Percentiles rank a stretch among this genome's conserved stretches.
Evolutionary conservation across 1,140 invertebrate species (phyloP).

Genomic region (Acyrthosiphon pisum): DNA sequence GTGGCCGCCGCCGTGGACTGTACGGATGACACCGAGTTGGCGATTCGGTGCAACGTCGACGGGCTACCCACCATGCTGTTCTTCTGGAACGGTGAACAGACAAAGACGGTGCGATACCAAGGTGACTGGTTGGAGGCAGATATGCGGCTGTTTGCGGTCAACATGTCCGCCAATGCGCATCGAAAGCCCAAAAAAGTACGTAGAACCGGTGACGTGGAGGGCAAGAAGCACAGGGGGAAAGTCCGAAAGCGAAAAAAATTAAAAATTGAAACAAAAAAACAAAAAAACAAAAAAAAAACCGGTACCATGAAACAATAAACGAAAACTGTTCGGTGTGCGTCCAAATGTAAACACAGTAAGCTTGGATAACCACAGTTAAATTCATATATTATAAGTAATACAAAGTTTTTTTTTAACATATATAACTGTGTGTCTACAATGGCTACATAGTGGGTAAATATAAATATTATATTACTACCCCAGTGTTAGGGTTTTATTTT

Average conservation of each 20-base stretch:
- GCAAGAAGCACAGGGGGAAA: not conserved
- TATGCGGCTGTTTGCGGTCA: not conserved
- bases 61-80: not conserved
- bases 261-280: not conserved
- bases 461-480: no score
- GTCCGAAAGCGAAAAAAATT: not conserved
- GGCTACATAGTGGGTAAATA: not conserved
- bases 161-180: not conserved
- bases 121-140: not conserved
- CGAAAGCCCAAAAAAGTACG: not conserved
- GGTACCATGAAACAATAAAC: not conserved
- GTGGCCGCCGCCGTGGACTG: not conserved
- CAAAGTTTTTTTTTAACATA: not conserved
- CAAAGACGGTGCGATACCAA: not conserved
- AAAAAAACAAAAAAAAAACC: not conserved
- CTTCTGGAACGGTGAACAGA: not conserved
- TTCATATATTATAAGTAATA: not conserved
- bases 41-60: not conserved
- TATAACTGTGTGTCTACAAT: not conserved
- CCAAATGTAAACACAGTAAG: not conserved
- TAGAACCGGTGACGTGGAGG: not conserved
- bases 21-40: not conserved
- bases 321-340: not conserved
- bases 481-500: not conserved
- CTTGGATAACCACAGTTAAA: not conserved